Base-by-base conservation (phyloP, 2,113 vertebrate species). In the Uropsilus gracilis region DNA sequence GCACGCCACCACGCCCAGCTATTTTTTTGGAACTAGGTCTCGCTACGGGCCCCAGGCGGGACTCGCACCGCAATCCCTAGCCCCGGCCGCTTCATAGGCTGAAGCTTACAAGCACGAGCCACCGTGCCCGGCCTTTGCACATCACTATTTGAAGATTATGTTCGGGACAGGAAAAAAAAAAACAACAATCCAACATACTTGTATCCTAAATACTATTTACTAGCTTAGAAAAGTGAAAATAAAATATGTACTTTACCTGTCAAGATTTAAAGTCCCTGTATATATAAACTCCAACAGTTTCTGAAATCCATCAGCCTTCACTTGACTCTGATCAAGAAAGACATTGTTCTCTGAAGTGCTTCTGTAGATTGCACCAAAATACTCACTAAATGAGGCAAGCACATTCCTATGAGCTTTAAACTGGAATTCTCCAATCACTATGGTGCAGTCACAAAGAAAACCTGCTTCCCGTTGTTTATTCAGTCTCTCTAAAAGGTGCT, bases 281-380 rank as follows among this genome's bases (percentile, higher is more conserved):
- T 99, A 99, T 96, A 99, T 98, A 73, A 99, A 99, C 75, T 99
- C 99, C 98, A 99, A 96, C 63, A 99, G 98, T 97, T 99, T 99
- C 97, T 99, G 99, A 98, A 99, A 99, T 92, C 99, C 99, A 71
- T 99, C 98, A 8, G 98, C 98, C 95, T 98, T 99, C 97, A 99
- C 99, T 96, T 98, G 98, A 81, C 98, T 99, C 24, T 99, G 99
- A 98, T 99, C 99, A 97, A 99, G 91, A 42, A 99, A 98, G 24
- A 99, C 98, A 66, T 99, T 97, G 32, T 96, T 98, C 84, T 98
- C 99, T 64, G 98, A 98, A 0, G 98, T 84, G 0, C 99, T 98
- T 42, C 98, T 98, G 97, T 98, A 98, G 93, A 99, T 98, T 0
- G 98, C 98, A 46, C 98, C 98, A 86, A 99, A 99, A 97, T 99